These are phyloP conservation scores for Medauroidea extradentata DNA, from an alignment of 1,140 invertebrate genomes.

Conservation along the genomic window DNA sequence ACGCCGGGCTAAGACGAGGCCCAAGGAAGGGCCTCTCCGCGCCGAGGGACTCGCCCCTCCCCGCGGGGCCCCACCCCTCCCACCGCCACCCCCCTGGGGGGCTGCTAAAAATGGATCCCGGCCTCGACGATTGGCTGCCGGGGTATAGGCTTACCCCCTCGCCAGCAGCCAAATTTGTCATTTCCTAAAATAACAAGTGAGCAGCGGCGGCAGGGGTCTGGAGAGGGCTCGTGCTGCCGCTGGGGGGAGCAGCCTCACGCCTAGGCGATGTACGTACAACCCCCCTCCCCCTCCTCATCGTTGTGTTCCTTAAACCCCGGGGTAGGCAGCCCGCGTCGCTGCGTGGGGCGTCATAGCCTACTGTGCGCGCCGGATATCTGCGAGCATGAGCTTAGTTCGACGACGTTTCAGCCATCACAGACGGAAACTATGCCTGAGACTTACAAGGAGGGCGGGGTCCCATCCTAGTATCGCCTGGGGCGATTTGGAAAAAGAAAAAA, in stretches of 20 bases:
- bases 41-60: constrained; percentile 29
- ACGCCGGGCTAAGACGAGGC: constrained; percentile 15
- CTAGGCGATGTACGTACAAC: no score
- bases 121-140: constrained; percentile 34
- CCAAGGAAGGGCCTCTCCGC: neutral
- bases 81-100: constrained; percentile 27
- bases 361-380: no score
- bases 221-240: neutral
- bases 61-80: constrained; percentile 23
- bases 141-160: constrained; percentile 22
- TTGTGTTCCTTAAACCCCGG: no score
- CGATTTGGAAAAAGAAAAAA: no score
- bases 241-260: neutral
- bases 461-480: no score
- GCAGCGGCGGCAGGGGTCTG: constrained; percentile 40
- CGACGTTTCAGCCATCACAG: no score
- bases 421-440: no score
- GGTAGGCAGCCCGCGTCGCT: neutral
- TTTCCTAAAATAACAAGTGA: constrained; percentile 70
- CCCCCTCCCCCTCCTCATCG: no score
- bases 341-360: no score
- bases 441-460: no score
- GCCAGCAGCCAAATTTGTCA: constrained; percentile 72
- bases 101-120: constrained; percentile 56
- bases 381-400: no score